Conservation (phyloP, 2,888 invertebrate species). For the Scelioninae gen. 1 region DNA sequence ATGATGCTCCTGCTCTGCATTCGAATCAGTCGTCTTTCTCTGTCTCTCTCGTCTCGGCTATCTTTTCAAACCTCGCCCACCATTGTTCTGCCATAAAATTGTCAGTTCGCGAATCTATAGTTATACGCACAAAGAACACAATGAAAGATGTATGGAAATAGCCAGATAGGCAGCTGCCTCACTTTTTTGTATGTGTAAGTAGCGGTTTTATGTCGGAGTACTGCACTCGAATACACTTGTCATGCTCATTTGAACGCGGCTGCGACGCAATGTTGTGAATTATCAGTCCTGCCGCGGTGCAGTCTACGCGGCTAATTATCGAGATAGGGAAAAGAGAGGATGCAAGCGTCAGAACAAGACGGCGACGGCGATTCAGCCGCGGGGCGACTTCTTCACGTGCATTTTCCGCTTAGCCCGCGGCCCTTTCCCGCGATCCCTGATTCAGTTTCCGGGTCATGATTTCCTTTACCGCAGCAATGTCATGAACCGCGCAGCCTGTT, state of each 20-base stretch:
- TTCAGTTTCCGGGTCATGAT: conserved; percentile 69
- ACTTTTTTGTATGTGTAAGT: conserved; percentile 67
- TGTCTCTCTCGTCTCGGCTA: conserved; percentile 62
- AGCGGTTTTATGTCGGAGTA: conserved; percentile 70
- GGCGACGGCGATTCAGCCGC: conserved; percentile 63
- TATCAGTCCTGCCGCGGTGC: conserved; percentile 77
- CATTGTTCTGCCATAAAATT: conserved; percentile 83
- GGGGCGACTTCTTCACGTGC: conserved; percentile 62
- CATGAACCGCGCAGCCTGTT: conserved; percentile 26
- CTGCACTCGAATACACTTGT: conserved; percentile 82
- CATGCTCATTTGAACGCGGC: conserved; percentile 82
- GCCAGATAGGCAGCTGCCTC: conserved; percentile 77
- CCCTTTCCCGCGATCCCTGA: conserved; percentile 70
- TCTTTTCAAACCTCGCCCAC: conserved; percentile 65
- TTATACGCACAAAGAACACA: conserved; percentile 81
- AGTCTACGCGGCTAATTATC: conserved; percentile 75
- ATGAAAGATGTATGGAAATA: conserved; percentile 83
- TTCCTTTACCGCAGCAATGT: conserved; percentile 56
- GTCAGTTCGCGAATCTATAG: conserved; percentile 82
- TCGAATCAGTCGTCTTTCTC: conserved; percentile 75
- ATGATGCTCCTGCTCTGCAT: conserved; percentile 79
- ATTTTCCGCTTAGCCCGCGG: conserved; percentile 69
- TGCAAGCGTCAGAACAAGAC: conserved; percentile 55
- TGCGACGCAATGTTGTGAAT: conserved; percentile 83
- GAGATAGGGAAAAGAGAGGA: conserved; percentile 70